Percentiles rank a stretch among this genome's conserved stretches.
These are phyloP conservation scores for Melanargia galathea DNA, from an alignment of 2,888 invertebrate genomes.

Conservation along the genomic window DNA sequence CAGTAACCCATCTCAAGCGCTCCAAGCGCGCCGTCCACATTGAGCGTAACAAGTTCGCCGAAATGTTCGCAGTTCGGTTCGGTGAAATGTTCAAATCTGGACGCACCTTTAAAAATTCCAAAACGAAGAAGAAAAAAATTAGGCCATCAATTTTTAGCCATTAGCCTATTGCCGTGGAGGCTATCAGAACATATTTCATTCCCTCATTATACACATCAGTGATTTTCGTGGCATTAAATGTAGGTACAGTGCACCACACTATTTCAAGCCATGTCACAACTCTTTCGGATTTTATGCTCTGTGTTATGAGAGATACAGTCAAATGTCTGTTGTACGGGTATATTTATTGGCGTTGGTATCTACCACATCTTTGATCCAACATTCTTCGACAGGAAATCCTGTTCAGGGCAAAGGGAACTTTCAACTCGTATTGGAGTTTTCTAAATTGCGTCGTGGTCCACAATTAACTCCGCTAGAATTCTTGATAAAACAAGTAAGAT, in stretches of 20 bases:
- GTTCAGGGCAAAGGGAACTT: conserved; percentile 40
- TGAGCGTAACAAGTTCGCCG: too few species aligned
- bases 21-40: too few species aligned
- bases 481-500: conserved; percentile 28
- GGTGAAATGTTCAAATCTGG: too few species aligned
- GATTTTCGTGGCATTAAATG: conserved; percentile 35
- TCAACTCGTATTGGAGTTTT: conserved; percentile 41
- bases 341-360: conserved; percentile 16
- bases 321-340: conserved; percentile 12
- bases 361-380: conserved; percentile 46
- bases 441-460: conserved; percentile 38
- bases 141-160: conserved; percentile 30
- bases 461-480: conserved; percentile 39
- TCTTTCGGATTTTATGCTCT: background rate
- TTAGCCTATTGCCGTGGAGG: conserved; percentile 18
- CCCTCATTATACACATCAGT: conserved; percentile 41
- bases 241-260: conserved; percentile 20
- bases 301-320: background rate
- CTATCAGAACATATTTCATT: conserved; percentile 34
- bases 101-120: too few species aligned
- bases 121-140: background rate
- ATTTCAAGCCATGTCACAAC: background rate
- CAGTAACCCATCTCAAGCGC: too few species aligned
- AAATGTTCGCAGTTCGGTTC: too few species aligned
- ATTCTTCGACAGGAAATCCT: conserved; percentile 47